Percentiles rank a stretch among this genome's conserved stretches.
These are phyloP conservation scores for Ridgeia piscesae DNA, from an alignment of 1,140 invertebrate genomes.

Conservation along the genomic window DNA sequence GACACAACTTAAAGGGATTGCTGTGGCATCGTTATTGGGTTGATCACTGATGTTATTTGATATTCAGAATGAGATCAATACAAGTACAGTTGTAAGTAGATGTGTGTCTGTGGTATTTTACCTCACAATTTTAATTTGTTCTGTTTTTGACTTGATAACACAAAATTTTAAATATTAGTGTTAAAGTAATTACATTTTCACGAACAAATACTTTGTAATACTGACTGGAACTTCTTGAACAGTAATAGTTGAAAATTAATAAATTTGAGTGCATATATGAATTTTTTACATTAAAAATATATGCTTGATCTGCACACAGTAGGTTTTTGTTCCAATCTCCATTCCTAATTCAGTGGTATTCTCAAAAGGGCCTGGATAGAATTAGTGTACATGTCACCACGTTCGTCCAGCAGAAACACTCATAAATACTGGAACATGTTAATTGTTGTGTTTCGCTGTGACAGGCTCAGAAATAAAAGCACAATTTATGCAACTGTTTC, in stretches of 20 bases:
- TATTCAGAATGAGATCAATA: not conserved
- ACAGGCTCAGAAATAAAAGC: not conserved
- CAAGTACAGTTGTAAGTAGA: not conserved
- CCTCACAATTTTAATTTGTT: not conserved
- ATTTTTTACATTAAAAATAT: not conserved
- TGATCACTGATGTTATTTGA: not conserved
- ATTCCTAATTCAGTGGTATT: not conserved
- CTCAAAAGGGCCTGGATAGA: not conserved
- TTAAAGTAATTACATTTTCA: too few species aligned
- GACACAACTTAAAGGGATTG: not conserved
- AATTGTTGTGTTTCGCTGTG: not conserved
- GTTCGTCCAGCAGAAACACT: not conserved
- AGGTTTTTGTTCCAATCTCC: not conserved
- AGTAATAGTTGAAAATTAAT: not conserved
- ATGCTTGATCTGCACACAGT: not conserved
- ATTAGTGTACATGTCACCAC: not conserved
- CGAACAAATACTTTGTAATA: not conserved
- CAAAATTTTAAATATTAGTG: too few species aligned
- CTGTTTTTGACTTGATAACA: not conserved
- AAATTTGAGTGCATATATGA: not conserved
- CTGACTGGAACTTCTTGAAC: not conserved
- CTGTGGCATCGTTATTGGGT: not conserved
- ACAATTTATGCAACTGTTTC: conserved; percentile 6
- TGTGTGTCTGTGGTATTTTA: not conserved
- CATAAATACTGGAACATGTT: not conserved